Base-by-base conservation (phyloP, 2,113 vertebrate genomes). In the Ranitomeya variabilis region DNA sequence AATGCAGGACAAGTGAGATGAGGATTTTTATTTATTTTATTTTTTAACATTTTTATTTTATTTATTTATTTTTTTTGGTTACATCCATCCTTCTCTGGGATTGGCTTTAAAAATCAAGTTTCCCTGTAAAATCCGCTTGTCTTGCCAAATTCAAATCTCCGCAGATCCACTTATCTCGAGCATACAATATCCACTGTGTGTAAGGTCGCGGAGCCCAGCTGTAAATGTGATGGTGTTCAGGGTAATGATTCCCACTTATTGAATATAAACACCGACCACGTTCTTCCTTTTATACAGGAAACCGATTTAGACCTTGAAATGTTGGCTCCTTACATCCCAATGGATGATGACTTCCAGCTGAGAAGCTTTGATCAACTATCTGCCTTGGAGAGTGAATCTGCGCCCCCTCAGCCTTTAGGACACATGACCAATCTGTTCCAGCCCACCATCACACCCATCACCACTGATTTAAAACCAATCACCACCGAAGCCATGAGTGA, bases 301-400 rank as follows among this genome's bases (percentile, higher is more conserved):
- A 95, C 94, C 1, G 96, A 97, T 92, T 94, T 98, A 91, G 98
- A 99, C 89, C 93, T 99, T 93, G 98, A 99, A 92, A 99, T 98
- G 98, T 91, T 99, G 84, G 98, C 98, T 79, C 98, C 98, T 14
- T 99, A 99, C 90, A 99, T 99, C 92, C 96, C 98, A 57, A 99
- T 99, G 97, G 98, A 99, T 55, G 98, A 99, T 16, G 98, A 99
- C 91, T 99, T 98, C 94, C 98, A 99, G 95, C 94, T 99, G 89
- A 96, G 96, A 60, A 96, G 95, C 82, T 95, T 96, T 6, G 95
- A 96, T 87, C 96, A 96, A 90, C 90, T 97, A 31, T 96, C 96
- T 85, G 94, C 96, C 0, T 92, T 95, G 9, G 95, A 98, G 86
- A 93, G 92, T 83, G 92, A 94, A 71, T 92, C 96, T 14, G 88